A percentile compares a stretch with the other conserved stretches of the same genome.
phyloP scores from a whole-genome alignment of 2,797 vertebrate genomes.

The Epinephelus malabaricus region DNA sequence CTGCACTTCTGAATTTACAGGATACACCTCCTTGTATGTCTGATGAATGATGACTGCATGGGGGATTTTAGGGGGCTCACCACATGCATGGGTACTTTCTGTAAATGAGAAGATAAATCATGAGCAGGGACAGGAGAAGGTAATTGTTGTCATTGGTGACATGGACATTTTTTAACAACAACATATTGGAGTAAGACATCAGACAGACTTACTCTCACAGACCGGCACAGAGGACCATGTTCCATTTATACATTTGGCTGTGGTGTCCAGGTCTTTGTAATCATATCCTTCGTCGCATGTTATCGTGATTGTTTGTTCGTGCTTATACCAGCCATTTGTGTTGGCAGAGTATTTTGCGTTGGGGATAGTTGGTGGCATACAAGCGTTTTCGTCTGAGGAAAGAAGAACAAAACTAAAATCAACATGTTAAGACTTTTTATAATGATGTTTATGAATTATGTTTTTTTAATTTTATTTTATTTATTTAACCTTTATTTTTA shows the following conservation, averaged over 20 bases:
- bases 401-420: neutral
- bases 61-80: slow-evolving; percentile 32
- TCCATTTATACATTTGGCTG: slow-evolving; percentile 35
- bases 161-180: neutral
- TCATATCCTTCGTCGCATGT: slow-evolving; percentile 48
- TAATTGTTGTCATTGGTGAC: too few relatives aligned
- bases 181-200: neutral
- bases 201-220: slow-evolving; percentile 69
- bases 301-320: rapidly evolving
- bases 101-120: neutral
- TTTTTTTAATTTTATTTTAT: too few relatives aligned
- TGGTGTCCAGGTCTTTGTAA: rapidly evolving
- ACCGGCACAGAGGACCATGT: slow-evolving; percentile 46
- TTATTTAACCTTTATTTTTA: too few relatives aligned
- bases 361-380: slow-evolving; percentile 41
- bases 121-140: neutral
- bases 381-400: slow-evolving; percentile 44
- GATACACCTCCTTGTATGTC: slow-evolving; percentile 47
- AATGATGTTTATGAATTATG: neutral
- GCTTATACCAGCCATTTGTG: rapidly evolving
- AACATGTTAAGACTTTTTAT: neutral
- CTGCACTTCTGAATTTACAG: rapidly evolving
- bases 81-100: slow-evolving; percentile 10
- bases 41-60: slow-evolving; percentile 49
- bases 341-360: slow-evolving; percentile 8